Evolutionary conservation across 2,113 vertebrate genomes (phyloP).

Genomic region (Mormoops blainvillei): DNA sequence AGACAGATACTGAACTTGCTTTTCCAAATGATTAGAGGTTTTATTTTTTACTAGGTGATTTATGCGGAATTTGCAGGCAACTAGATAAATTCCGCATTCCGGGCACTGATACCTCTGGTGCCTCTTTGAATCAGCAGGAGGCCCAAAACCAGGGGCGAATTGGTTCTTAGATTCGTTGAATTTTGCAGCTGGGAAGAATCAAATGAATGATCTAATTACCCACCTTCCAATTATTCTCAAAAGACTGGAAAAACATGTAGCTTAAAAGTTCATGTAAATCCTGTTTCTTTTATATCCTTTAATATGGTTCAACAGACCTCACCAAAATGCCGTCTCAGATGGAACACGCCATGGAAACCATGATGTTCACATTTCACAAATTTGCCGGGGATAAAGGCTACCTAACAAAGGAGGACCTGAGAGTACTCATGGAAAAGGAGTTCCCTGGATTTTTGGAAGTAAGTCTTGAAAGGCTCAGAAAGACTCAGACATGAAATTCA

Average conservation of each 20-base stretch:
- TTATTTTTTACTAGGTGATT: neutral
- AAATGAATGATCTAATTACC: neutral
- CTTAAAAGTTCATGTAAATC: neutral
- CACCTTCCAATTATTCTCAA: neutral
- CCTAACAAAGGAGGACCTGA: constrained; percentile 79
- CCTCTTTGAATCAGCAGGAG: neutral
- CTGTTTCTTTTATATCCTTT: neutral
- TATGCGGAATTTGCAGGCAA: neutral
- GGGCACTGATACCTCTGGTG: neutral
- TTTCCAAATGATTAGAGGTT: neutral
- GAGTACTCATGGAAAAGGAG: constrained; percentile 79
- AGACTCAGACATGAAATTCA: neutral
- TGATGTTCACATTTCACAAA: constrained; percentile 83
- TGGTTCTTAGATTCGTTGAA: neutral
- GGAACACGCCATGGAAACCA: constrained; percentile 82
- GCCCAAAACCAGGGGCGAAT: neutral
- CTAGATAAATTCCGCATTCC: neutral
- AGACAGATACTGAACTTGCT: neutral
- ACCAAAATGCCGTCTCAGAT: constrained; percentile 78
- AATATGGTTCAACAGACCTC: constrained; percentile 11
- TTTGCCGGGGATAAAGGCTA: constrained; percentile 80
- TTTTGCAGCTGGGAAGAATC: neutral
- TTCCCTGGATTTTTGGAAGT: constrained; percentile 82
- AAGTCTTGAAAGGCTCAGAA: neutral
- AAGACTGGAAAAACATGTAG: neutral